Evolutionary conservation across 2,888 invertebrate genomes (phyloP).

Genomic region (Habroteleia sp.): DNA sequence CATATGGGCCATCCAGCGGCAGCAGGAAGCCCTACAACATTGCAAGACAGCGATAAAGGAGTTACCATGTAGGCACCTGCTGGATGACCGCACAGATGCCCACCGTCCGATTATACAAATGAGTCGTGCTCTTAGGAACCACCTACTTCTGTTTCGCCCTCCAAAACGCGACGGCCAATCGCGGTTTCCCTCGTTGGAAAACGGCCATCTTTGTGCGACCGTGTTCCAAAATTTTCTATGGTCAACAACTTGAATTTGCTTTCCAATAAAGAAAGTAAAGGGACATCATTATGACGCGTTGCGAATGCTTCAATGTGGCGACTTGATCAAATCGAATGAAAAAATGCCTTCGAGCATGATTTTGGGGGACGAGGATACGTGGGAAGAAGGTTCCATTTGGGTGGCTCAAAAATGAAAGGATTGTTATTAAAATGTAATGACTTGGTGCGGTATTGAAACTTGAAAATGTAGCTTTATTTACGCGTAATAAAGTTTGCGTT

Average conservation of each 20-base stretch:
- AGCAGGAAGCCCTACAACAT: constrained; percentile 70
- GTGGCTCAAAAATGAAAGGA: constrained; percentile 3
- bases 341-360: too few relatives aligned
- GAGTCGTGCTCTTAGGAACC: constrained; percentile 65
- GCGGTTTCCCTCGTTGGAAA: constrained; percentile 10
- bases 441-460: neutral
- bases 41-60: constrained; percentile 72
- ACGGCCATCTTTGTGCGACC: constrained; percentile 13
- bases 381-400: constrained; percentile 14
- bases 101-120: constrained; percentile 72
- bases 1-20: constrained; percentile 38
- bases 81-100: constrained; percentile 73
- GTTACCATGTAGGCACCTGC: constrained; percentile 75
- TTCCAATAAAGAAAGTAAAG: neutral
- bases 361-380: too few relatives aligned
- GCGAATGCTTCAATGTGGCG: constrained; percentile 48
- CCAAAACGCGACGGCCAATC: constrained; percentile 32
- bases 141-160: constrained; percentile 59
- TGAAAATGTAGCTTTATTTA: constrained; percentile 6
- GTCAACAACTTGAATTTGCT: neutral
- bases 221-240: constrained; percentile 5
- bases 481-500: constrained; percentile 8
- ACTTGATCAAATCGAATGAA: constrained; percentile 11
- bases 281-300: constrained; percentile 39
- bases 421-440: constrained; percentile 22